phyloP scores from a whole-genome alignment of 2,888 invertebrate genomes.

The Autographa pulchrina region DNA sequence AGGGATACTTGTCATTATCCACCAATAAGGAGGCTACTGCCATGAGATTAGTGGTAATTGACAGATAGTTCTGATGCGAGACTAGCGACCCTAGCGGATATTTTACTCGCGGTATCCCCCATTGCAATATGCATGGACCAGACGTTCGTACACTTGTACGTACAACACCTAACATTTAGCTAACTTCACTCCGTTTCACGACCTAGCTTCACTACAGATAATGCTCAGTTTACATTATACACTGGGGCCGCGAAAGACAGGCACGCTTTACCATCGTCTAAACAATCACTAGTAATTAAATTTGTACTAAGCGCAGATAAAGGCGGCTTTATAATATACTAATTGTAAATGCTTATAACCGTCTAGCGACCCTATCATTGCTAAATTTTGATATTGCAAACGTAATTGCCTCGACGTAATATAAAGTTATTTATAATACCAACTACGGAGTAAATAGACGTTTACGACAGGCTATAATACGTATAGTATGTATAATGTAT shows the following conservation, averaged over 20 bases:
- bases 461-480: slow-evolving; percentile 37
- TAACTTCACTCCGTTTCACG: slow-evolving; percentile 18
- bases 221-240: slow-evolving; percentile 56
- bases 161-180: slow-evolving; percentile 36
- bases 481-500: slow-evolving; percentile 15
- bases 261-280: slow-evolving; percentile 41
- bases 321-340: slow-evolving; percentile 51
- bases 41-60: too few species aligned
- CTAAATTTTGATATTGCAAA: slow-evolving; percentile 22
- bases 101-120: too few species aligned
- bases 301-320: slow-evolving; percentile 56
- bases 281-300: slow-evolving; percentile 51
- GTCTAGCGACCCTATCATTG: slow-evolving; percentile 26
- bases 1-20: too few species aligned
- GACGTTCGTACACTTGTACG: slow-evolving; percentile 31
- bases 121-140: slow-evolving; percentile 42
- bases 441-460: slow-evolving; percentile 43
- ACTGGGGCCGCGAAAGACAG: slow-evolving; percentile 30
- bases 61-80: too few species aligned
- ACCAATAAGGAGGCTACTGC: too few species aligned
- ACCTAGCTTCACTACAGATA: slow-evolving; percentile 31
- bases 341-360: slow-evolving; percentile 49
- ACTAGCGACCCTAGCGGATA: too few species aligned
- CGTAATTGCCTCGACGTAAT: neutral
- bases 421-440: slow-evolving; percentile 21